Evolutionary conservation across 2,888 invertebrate genomes (phyloP), one percentile per base, ranked within the genome.

Genomic region (Sycophila texana): DNA sequence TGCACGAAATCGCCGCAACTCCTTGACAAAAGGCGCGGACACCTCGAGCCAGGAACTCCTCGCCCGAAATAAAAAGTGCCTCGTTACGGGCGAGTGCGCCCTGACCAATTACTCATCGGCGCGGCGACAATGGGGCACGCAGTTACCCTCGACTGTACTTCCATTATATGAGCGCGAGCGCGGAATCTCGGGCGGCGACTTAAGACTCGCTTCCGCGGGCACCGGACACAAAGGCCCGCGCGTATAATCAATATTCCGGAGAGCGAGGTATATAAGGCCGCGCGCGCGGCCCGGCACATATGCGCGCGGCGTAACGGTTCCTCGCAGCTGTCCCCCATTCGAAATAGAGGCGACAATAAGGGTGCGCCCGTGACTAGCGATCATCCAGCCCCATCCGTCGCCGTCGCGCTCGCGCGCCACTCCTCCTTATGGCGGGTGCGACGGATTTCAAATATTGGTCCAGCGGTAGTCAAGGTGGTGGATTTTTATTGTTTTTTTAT

Each of bases 271-370:
- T 20, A 14, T 66, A 22, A 22, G 39, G 53, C n/a, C 12, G 14
- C 5, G 22, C 5, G 22, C 57, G 58, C 57, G 14, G 49, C 39
- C 20, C 30, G 66, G 22, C 22, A 4, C 66, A 14, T 16, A 30
- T 12, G 57, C 14, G 60, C 74, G 75, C 74, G 70, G 79, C 83
- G 83, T 87, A 87, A 87, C 87, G 87, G 87, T 85, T 81, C 66
- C 65, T 77, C 30, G 83, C 87, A 87, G 87, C 87, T 87, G 87
- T 86, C 86, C 86, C 84, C 82, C 76, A 83, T 84, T 84, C 47
- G 13, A 1, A 49, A 74, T 80, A 74, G 61, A 63, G 55, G 49
- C 76, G 80, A 85, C 85, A 86, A 87, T 87, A 86, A 86, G 86
- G 86, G 85, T 84, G 81, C 39, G 47, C 61, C 53, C n/a, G n/a